These are phyloP conservation scores for Trachymyrmex cornetzi DNA, from an alignment of 1,140 invertebrate species.

Conservation along the genomic window DNA sequence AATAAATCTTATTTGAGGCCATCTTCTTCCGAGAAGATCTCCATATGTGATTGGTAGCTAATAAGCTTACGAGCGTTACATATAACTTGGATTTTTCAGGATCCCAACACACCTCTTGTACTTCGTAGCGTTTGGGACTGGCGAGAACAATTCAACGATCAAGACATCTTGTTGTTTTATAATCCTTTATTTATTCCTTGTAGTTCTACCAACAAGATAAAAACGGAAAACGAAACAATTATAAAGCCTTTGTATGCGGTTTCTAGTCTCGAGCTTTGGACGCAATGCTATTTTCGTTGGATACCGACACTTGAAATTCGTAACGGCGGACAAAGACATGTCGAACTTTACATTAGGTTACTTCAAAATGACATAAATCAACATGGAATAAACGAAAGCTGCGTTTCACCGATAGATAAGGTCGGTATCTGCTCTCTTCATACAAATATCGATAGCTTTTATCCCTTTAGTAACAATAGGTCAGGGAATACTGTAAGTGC, in stretches of 20 bases:
- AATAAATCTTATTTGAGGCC: constrained; percentile 55
- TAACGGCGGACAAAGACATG: constrained; percentile 91
- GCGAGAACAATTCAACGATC: constrained; percentile 93
- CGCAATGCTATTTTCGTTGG: constrained; percentile 96
- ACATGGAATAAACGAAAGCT: constrained; percentile 81
- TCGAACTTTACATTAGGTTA: constrained; percentile 88
- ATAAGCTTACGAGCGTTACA: too few relatives aligned
- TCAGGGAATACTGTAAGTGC: constrained; percentile 81
- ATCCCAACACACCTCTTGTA: constrained; percentile 87
- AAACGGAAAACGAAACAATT: constrained; percentile 68
- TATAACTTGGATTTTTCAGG: constrained; percentile 79
- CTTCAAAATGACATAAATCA: constrained; percentile 88
- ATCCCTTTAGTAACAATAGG: constrained; percentile 85
- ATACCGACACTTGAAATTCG: constrained; percentile 93
- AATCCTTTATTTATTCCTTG: constrained; percentile 90
- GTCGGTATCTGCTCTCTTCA: constrained; percentile 78
- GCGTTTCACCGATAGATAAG: constrained; percentile 78
- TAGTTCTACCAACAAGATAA: constrained; percentile 44
- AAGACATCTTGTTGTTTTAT: constrained; percentile 92
- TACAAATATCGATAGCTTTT: constrained; percentile 85
- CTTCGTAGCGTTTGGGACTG: constrained; percentile 94
- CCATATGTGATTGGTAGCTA: too few relatives aligned
- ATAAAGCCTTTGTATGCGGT: constrained; percentile 87
- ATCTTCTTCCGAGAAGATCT: too few relatives aligned
- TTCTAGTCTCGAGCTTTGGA: constrained; percentile 92